These are phyloP conservation scores for Ormyrus thymus DNA, from an alignment of 2,888 invertebrate species.

Conservation along the genomic window DNA sequence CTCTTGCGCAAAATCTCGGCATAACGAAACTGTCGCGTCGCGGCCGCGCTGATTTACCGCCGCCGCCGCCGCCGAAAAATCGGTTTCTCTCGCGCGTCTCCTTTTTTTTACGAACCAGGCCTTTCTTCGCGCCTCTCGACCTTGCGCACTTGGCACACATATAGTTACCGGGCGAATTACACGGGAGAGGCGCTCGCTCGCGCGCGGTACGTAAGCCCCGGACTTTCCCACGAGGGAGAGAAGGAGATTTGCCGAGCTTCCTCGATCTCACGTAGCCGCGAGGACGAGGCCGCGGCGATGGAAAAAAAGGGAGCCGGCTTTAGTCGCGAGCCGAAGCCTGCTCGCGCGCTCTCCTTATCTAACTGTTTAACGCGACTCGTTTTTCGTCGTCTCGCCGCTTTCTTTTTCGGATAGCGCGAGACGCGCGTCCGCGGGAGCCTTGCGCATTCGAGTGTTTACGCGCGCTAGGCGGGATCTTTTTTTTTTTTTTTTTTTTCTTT, in stretches of 20 bases:
- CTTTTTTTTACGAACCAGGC: conserved; percentile 14
- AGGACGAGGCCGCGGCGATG: not conserved
- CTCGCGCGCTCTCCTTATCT: conserved; percentile 23
- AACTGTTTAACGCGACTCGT: conserved; percentile 32
- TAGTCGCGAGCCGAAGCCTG: conserved; percentile 13
- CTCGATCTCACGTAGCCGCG: not conserved
- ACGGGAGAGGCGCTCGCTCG: not conserved
- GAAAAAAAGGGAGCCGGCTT: not conserved
- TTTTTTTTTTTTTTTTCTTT: not conserved
- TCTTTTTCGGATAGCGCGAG: too few species aligned
- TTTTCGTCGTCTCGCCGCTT: not conserved
- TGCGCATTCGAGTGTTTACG: too few species aligned
- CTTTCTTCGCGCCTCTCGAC: not conserved
- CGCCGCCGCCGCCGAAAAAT: not conserved
- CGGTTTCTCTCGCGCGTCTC: not conserved
- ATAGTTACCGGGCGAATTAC: too few species aligned
- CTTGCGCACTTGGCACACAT: conserved; percentile 39
- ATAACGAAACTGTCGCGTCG: not conserved
- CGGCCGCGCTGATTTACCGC: not conserved
- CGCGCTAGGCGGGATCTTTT: not conserved
- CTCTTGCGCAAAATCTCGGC: not conserved
- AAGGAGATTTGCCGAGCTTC: not conserved
- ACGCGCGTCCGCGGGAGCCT: too few species aligned
- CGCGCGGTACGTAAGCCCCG: not conserved
- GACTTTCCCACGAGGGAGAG: conserved; percentile 23